phyloP scores from a whole-genome alignment of 2,113 vertebrate genomes.

The Epinephelus cyanopodus region DNA sequence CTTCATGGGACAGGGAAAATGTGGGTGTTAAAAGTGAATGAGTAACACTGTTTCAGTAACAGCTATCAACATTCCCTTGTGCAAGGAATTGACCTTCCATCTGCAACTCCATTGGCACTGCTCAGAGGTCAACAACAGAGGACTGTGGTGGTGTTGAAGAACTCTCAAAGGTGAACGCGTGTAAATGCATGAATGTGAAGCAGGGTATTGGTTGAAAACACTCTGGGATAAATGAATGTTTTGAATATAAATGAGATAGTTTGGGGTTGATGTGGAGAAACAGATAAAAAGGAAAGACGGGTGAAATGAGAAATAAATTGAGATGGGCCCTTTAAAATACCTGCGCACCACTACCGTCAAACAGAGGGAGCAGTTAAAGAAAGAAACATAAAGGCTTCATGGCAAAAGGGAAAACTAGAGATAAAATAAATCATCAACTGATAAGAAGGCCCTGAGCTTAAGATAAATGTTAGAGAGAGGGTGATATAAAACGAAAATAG shows the following conservation, averaged over 20 bases:
- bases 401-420: background rate
- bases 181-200: constrained; percentile 16
- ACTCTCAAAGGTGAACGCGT: constrained; percentile 17
- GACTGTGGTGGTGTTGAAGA: background rate
- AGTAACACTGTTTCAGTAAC: constrained; percentile 36
- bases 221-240: background rate
- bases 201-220: background rate
- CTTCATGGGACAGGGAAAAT: constrained; percentile 31
- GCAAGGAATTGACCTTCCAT: constrained; percentile 20
- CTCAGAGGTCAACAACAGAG: constrained; percentile 25
- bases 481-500: constrained; percentile 13
- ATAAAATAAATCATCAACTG: background rate
- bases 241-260: constrained; percentile 16
- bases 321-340: background rate
- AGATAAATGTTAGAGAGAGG: constrained; percentile 5
- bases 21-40: constrained; percentile 56
- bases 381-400: background rate
- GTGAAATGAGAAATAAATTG: constrained; percentile 5
- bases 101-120: background rate
- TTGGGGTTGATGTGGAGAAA: background rate
- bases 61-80: constrained; percentile 21
- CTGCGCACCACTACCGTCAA: background rate
- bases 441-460: background rate
- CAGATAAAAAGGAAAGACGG: background rate
- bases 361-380: background rate